phyloP scores from a whole-genome alignment of 2,888 invertebrate genomes.

The Chamaedrilus cognettii region DNA sequence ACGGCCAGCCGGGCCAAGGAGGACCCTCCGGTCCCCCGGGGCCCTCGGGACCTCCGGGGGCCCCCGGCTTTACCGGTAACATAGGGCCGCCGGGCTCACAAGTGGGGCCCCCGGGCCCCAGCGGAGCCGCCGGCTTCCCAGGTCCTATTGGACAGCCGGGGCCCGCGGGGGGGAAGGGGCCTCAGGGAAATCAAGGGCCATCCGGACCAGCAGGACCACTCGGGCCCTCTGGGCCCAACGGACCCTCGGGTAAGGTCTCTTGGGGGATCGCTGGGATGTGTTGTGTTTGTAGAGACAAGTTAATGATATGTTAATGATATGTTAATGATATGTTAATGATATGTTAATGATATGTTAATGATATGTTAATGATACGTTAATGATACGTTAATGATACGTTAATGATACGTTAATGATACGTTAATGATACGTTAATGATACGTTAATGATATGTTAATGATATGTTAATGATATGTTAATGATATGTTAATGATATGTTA shows the following conservation, averaged over 20 bases:
- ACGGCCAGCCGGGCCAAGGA: constrained; percentile 15
- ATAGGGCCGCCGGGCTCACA: background rate
- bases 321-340: too few species aligned
- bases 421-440: too few species aligned
- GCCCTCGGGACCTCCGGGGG: constrained; percentile 19
- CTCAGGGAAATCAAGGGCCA: constrained; percentile 47
- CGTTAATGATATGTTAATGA: too few species aligned
- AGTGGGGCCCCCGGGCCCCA: constrained; percentile 16
- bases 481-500: too few species aligned
- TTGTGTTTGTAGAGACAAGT: background rate
- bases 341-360: too few species aligned
- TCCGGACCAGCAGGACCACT: constrained; percentile 17
- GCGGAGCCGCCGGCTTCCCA: constrained; percentile 7
- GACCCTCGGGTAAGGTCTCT: constrained; percentile 18
- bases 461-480: too few species aligned
- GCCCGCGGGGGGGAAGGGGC: constrained; percentile 29
- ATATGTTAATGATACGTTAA: too few species aligned
- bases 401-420: too few species aligned
- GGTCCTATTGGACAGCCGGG: constrained; percentile 30
- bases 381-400: too few species aligned
- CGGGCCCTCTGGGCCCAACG: constrained; percentile 15
- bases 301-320: too few species aligned
- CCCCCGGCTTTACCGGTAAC: constrained; percentile 11
- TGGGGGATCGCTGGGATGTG: background rate
- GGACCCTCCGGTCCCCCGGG: constrained; percentile 25